Evolutionary conservation across 2,113 vertebrate genomes (phyloP).

Genomic region (Larimichthys polyactis): DNA sequence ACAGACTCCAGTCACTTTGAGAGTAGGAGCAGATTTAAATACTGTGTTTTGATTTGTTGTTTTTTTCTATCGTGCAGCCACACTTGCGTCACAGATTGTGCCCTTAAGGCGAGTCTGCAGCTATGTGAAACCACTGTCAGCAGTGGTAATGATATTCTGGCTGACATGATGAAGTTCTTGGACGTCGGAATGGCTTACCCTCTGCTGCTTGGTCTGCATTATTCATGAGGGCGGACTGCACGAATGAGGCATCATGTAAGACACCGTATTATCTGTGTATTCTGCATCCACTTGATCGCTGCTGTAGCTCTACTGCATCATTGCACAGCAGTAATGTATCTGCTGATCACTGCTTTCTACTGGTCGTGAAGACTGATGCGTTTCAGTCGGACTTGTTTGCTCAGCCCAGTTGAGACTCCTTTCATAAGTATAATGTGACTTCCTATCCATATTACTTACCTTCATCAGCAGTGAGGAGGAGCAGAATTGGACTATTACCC

Average conservation of each 20-base stretch:
- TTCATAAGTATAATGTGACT: neutral
- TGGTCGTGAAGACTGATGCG: neutral
- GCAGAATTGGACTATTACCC: neutral
- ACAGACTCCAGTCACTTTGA: neutral
- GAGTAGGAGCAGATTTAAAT: neutral
- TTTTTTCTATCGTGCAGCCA: neutral
- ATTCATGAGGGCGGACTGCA: slow-evolving; percentile 35
- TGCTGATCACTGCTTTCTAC: neutral
- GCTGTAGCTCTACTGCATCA: neutral
- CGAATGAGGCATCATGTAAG: slow-evolving; percentile 11
- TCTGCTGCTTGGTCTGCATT: slow-evolving; percentile 32
- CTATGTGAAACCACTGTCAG: slow-evolving; percentile 1
- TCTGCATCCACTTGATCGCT: neutral
- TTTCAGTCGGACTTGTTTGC: neutral
- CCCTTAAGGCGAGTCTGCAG: neutral
- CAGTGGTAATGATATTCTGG: slow-evolving; percentile 33
- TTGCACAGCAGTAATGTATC: slow-evolving; percentile 9
- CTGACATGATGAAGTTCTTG: slow-evolving; percentile 17
- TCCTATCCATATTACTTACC: neutral
- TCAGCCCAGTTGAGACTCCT: slow-evolving; percentile 1
- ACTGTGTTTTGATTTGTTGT: neutral
- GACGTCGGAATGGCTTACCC: slow-evolving; percentile 19
- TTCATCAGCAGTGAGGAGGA: neutral
- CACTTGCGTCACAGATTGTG: slow-evolving; percentile 7
- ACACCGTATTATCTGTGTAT: slow-evolving; percentile 7